Conservation (phyloP, 1,140 invertebrate genomes). For the Ceratitis capitata region DNA sequence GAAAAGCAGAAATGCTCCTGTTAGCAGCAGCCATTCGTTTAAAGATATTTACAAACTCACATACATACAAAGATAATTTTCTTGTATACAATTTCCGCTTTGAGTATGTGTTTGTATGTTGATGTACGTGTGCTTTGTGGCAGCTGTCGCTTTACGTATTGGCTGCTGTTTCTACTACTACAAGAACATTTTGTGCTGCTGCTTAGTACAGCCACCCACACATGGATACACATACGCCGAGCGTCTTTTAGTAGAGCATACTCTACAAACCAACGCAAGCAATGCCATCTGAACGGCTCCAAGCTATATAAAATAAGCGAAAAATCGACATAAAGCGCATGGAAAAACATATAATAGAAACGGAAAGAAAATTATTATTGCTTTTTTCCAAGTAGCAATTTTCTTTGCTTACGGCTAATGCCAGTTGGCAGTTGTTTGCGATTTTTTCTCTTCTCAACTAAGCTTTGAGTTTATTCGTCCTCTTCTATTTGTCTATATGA, state of each 20-base stretch:
- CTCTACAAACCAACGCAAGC: neutral
- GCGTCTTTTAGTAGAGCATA: neutral
- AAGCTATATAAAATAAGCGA: neutral
- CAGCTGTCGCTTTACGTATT: slow-evolving; percentile 62
- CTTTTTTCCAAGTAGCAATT: slow-evolving; percentile 23
- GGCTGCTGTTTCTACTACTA: slow-evolving; percentile 39
- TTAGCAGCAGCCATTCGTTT: neutral
- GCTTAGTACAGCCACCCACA: neutral
- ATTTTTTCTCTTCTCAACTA: neutral
- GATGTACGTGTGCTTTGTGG: slow-evolving; percentile 49
- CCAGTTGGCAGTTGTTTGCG: neutral
- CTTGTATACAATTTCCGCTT: neutral
- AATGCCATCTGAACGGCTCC: neutral
- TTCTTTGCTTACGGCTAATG: neutral
- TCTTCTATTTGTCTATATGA: neutral
- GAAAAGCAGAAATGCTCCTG: slow-evolving; percentile 9
- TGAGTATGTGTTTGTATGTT: slow-evolving; percentile 33
- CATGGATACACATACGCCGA: neutral
- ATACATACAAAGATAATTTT: neutral
- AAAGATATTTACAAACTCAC: slow-evolving; percentile 39
- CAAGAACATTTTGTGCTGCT: neutral
- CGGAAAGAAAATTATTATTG: neutral
- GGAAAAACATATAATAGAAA: neutral
- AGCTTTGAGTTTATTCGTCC: neutral
- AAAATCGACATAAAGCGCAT: neutral